Evolutionary conservation across 2,113 vertebrate genomes (phyloP).

Genomic region (Ploceus nigricollis): DNA sequence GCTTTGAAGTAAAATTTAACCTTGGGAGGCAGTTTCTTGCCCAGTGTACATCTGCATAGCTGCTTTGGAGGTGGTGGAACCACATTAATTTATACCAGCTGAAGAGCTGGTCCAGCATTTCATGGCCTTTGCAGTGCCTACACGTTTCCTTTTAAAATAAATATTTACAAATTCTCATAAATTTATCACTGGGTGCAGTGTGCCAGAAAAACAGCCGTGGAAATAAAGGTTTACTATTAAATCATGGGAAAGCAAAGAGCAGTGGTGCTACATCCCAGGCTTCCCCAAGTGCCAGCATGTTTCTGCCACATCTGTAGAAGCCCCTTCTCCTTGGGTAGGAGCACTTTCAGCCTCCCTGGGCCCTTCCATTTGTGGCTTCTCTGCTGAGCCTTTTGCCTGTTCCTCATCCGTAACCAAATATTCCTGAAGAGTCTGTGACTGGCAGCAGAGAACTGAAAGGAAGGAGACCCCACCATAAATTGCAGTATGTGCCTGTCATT

Average conservation of each 20-base stretch:
- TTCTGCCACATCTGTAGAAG: background rate
- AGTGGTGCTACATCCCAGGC: background rate
- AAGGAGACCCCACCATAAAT: background rate
- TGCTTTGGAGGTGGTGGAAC: background rate
- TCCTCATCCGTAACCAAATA: background rate
- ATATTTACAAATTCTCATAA: slow-evolving; percentile 1
- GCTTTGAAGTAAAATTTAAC: background rate
- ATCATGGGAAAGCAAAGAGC: background rate
- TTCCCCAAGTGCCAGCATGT: background rate
- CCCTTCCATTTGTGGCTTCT: background rate
- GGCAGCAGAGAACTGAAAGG: background rate
- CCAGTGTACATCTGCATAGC: background rate
- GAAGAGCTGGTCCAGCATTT: background rate
- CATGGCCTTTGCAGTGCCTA: background rate
- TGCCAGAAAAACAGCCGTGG: background rate
- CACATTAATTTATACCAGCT: background rate
- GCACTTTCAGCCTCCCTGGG: background rate
- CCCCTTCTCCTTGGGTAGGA: background rate
- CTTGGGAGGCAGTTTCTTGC: background rate
- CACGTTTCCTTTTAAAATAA: slow-evolving; percentile 22
- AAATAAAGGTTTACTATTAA: background rate
- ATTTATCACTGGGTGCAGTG: background rate
- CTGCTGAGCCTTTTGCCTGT: background rate
- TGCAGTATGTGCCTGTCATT: background rate
- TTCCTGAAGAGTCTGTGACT: background rate